These are phyloP conservation scores for Halcyon leucocephala DNA, from an alignment of 2,797 vertebrate species.

Conservation along the genomic window DNA sequence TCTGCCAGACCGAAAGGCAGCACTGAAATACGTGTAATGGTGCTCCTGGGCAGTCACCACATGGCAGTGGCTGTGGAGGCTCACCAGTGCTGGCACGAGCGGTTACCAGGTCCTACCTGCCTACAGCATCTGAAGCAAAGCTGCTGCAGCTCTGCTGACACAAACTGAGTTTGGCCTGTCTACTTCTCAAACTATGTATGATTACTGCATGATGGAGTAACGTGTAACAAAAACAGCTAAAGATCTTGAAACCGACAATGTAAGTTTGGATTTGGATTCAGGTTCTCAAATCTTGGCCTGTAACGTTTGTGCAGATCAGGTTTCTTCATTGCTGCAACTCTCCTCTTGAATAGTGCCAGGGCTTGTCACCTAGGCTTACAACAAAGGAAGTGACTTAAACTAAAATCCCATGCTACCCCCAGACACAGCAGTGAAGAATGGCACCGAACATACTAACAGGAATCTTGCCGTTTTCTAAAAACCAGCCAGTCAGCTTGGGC, in stretches of 20 bases:
- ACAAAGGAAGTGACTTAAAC: not conserved
- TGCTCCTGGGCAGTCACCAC: not conserved
- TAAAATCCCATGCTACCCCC: not conserved
- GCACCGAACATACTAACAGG: not conserved
- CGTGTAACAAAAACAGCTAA: not conserved
- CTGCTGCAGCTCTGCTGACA: not conserved
- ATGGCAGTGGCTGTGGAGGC: not conserved
- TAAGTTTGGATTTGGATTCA: not conserved
- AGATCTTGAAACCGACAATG: not conserved
- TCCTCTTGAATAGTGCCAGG: not conserved
- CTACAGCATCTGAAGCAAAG: not conserved
- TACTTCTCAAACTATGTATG: not conserved
- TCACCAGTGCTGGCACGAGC: not conserved
- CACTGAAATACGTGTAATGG: not conserved
- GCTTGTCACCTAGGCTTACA: not conserved
- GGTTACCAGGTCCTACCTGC: not conserved
- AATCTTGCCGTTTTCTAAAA: not conserved
- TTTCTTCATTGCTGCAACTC: not conserved
- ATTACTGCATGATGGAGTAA: not conserved
- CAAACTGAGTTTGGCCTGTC: not conserved
- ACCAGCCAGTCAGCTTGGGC: not conserved
- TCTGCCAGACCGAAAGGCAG: not conserved
- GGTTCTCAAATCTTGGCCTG: not conserved
- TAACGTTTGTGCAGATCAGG: not conserved
- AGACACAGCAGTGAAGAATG: not conserved